A percentile compares a stretch with the other conserved stretches of the same genome.
Evolutionary conservation across 2,888 invertebrate species (phyloP).

Genomic region (Hyposoter dolosus): DNA sequence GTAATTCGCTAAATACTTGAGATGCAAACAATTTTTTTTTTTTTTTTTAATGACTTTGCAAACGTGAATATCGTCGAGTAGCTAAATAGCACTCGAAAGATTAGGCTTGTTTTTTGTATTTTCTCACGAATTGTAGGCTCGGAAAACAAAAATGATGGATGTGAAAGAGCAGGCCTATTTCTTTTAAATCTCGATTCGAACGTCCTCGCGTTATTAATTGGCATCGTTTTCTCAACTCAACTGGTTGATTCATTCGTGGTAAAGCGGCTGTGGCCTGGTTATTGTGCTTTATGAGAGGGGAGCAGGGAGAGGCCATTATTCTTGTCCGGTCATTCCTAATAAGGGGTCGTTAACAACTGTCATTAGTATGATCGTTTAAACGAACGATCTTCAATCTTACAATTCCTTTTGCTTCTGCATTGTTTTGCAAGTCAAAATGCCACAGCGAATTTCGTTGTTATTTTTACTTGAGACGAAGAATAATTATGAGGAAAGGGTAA

Average conservation of each 20-base stretch:
- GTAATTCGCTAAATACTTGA: background rate
- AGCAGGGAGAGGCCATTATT: conserved; percentile 52
- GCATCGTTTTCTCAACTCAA: conserved; percentile 46
- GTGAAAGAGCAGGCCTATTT: background rate
- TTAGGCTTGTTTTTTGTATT: no score
- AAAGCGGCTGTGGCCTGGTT: conserved; percentile 40
- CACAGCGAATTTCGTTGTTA: background rate
- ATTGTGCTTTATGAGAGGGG: conserved; percentile 39
- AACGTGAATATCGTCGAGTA: no score
- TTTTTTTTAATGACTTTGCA: background rate
- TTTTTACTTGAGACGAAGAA: background rate
- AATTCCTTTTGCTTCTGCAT: conserved; percentile 1
- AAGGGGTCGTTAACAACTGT: conserved; percentile 52
- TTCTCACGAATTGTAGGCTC: no score
- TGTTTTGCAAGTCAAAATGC: conserved; percentile 41
- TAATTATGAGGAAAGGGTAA: background rate
- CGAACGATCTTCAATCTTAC: conserved; percentile 27
- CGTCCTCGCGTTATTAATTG: conserved; percentile 51
- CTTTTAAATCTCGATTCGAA: conserved; percentile 20
- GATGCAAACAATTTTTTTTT: background rate
- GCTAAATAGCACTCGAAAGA: no score
- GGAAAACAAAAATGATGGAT: no score
- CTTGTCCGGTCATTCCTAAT: conserved; percentile 46
- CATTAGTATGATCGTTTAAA: conserved; percentile 51
- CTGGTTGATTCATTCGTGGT: conserved; percentile 50